A percentile compares a stretch with the other conserved stretches of the same genome.
These are phyloP conservation scores for Syncerus caffer DNA, from an alignment of 2,797 vertebrate species.

Conservation along the genomic window DNA sequence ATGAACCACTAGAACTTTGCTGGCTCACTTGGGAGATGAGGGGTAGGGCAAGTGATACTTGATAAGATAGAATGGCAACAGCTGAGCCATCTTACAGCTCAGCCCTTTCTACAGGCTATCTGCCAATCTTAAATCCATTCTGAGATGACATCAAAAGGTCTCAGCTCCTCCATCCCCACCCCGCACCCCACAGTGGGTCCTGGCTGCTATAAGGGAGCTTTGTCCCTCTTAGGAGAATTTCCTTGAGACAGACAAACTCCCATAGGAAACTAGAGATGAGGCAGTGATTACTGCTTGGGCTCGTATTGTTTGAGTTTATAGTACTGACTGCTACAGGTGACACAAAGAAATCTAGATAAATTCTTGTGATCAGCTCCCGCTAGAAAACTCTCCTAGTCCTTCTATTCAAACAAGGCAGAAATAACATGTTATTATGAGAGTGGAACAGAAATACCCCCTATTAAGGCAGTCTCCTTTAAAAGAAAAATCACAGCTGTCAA, in stretches of 20 bases:
- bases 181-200: neutral
- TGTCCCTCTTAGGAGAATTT: neutral
- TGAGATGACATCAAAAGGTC: neutral
- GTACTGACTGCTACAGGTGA: neutral
- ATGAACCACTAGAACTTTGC: neutral
- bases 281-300: neutral
- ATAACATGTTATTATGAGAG: neutral
- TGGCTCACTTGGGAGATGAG: neutral
- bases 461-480: neutral
- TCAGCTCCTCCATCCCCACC: neutral
- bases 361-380: neutral
- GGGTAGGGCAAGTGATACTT: neutral
- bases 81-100: neutral
- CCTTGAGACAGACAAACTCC: neutral
- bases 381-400: neutral
- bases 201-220: neutral
- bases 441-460: neutral
- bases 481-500: neutral
- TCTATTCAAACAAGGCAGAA: neutral
- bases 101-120: neutral
- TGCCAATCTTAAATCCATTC: neutral
- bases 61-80: neutral
- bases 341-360: neutral
- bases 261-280: neutral
- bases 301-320: neutral